A percentile compares a stretch with the other conserved stretches of the same genome.
Conservation (phyloP, 53 echinoderm and acorn worm genomes). For the Crossaster papposus region DNA sequence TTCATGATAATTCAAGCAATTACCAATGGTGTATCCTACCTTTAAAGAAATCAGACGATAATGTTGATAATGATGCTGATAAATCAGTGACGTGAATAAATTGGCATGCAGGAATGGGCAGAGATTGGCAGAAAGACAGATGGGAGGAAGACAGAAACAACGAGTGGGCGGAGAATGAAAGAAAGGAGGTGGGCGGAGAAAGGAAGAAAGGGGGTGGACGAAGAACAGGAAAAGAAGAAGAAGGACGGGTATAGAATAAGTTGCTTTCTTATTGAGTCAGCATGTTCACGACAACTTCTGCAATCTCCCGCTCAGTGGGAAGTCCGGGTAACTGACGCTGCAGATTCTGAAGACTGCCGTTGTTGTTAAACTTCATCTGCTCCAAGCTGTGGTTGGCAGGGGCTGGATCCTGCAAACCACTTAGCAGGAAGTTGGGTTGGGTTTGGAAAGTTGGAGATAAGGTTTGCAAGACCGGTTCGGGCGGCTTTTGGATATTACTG, state of each 20-base stretch:
- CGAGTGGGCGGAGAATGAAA: too few species aligned
- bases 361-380: conserved; percentile 29
- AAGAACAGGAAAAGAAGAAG: too few species aligned
- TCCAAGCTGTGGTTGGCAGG: conserved; percentile 25
- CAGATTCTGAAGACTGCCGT: background rate
- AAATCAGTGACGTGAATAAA: background rate
- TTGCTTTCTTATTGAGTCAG: conserved; percentile 15
- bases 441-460: conserved; percentile 6
- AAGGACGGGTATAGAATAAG: too few species aligned
- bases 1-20: too few species aligned
- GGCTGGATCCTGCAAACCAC: conserved; percentile 11
- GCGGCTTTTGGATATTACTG: background rate
- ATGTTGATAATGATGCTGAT: background rate
- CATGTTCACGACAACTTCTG: conserved; percentile 47
- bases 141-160: too few species aligned
- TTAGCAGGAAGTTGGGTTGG: conserved; percentile 28
- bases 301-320: conserved; percentile 44
- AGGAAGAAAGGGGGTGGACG: background rate
- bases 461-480: background rate
- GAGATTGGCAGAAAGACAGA: too few species aligned
- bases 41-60: too few species aligned
- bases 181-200: background rate
- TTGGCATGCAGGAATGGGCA: too few species aligned
- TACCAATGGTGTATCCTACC: too few species aligned
- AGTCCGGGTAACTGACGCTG: conserved; percentile 27